Evolutionary conservation across 1,140 invertebrate species (phyloP).

Genomic region (Heliothis virescens): DNA sequence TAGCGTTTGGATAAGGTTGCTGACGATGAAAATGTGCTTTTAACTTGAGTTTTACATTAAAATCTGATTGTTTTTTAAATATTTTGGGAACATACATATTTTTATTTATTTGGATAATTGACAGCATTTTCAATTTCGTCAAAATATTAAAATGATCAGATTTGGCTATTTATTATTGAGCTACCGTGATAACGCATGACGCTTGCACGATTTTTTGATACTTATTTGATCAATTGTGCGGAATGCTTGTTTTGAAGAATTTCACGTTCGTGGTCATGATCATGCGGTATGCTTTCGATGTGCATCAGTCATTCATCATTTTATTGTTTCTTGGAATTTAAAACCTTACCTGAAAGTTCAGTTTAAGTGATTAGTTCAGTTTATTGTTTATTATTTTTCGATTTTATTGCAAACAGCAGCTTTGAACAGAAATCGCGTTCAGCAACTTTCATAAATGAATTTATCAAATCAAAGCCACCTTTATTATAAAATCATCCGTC

Average conservation of each 20-base stretch:
- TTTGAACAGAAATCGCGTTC: constrained; percentile 19
- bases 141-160: constrained; percentile 34
- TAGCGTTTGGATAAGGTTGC: constrained; percentile 26
- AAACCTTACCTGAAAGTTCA: constrained; percentile 3
- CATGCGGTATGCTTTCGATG: constrained; percentile 79
- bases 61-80: constrained; percentile 25
- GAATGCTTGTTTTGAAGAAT: constrained; percentile 75
- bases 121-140: neutral
- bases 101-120: neutral
- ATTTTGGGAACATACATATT: constrained; percentile 1
- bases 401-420: constrained; percentile 27
- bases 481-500: constrained; percentile 66
- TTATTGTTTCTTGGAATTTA: constrained; percentile 53
- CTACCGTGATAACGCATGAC: constrained; percentile 65
- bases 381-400: constrained; percentile 33
- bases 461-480: constrained; percentile 58
- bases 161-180: constrained; percentile 22
- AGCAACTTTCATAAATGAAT: constrained; percentile 43
- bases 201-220: constrained; percentile 77
- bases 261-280: constrained; percentile 65
- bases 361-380: neutral
- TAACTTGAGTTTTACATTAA: constrained; percentile 16
- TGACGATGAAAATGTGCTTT: constrained; percentile 22
- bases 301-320: constrained; percentile 77
- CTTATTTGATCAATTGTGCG: constrained; percentile 70